Base-by-base conservation (phyloP, 2,113 vertebrate species). In the Pachypanchax playfairii region DNA sequence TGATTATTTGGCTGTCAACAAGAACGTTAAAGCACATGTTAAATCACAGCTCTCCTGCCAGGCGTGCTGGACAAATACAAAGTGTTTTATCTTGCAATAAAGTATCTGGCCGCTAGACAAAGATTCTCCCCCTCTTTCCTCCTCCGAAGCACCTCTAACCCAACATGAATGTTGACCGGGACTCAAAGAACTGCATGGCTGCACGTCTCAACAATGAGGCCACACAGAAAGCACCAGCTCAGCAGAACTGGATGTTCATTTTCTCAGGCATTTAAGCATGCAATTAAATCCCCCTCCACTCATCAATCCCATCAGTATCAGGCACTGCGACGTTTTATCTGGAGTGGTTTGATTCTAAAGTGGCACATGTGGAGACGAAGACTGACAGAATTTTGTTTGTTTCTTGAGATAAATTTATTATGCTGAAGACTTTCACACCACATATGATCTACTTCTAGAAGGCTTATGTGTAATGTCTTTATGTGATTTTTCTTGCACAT, bases 201-300 rank as follows among this genome's bases (percentile, higher is more conserved):
- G 89, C 85, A 83, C 79, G 70, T 84, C 82, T 79, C 82, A 83
- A 89, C 86, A 90, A 89, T 87, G 87, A 87, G 86, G 83, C 82
- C 86, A 88, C 89, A 89, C 84, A 90, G 86, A 90, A 87, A 80
- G 62, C 59, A 78, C 74, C 73, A 77, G 38, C 75, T 90, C 87
- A 90, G 87, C 89, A 90, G 80, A 90, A 90, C 83, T 87, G 83
- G 79, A 85, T 74, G 72, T 86, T 76, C 78, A 58, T 81, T 90
- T n/a, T 88, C 87, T 90, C 86, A 90, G 82, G 82, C 86, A 51
- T 86, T 88, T 90, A 79, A 77, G 85, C 87, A 84, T 87, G 87
- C 89, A 90, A 86, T 89, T 84, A 88, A 79, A 80, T 79, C 75
- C 81, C 85, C 64, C 75, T 75, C 67, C 59, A 60, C 66, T 84